Percentiles rank a stretch among this genome's conserved stretches.
phyloP scores from a whole-genome alignment of 2,113 vertebrate genomes.

The Egretta garzetta region DNA sequence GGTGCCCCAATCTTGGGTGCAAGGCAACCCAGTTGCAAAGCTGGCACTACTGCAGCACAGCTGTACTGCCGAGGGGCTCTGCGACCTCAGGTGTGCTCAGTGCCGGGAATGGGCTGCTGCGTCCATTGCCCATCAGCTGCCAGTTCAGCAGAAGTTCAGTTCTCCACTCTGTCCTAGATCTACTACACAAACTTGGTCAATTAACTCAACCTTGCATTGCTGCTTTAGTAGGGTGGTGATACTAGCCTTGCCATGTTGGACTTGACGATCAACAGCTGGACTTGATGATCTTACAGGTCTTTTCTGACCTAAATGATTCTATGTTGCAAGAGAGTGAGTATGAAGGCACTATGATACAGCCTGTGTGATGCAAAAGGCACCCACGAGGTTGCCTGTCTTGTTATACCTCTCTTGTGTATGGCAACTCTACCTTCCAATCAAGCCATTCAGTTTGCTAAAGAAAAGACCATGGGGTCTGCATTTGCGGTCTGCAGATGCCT shows the following conservation, averaged over 20 bases:
- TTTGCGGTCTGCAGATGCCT: not conserved
- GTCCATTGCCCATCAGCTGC: not conserved
- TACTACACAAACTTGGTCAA: not conserved
- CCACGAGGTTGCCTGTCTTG: no score
- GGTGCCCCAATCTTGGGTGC: not conserved
- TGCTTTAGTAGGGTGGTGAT: not conserved
- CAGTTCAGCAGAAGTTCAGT: not conserved
- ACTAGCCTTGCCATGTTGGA: not conserved
- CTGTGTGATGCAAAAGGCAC: not conserved
- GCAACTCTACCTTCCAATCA: not conserved
- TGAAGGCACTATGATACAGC: not conserved
- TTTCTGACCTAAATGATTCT: no score
- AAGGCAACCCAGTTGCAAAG: no score
- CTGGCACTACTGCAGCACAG: not conserved
- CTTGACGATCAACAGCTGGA: no score
- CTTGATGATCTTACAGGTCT: no score
- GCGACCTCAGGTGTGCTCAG: no score
- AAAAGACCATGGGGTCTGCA: not conserved
- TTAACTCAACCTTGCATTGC: not conserved
- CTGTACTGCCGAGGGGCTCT: not conserved
- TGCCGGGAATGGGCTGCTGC: not conserved
- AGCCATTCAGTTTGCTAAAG: not conserved
- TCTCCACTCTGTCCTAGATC: not conserved
- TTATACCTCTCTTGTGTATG: not conserved
- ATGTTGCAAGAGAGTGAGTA: not conserved